A percentile compares a stretch with the other conserved stretches of the same genome.
Conservation (phyloP, 2,797 vertebrate species). For the Onychomys torridus region DNA sequence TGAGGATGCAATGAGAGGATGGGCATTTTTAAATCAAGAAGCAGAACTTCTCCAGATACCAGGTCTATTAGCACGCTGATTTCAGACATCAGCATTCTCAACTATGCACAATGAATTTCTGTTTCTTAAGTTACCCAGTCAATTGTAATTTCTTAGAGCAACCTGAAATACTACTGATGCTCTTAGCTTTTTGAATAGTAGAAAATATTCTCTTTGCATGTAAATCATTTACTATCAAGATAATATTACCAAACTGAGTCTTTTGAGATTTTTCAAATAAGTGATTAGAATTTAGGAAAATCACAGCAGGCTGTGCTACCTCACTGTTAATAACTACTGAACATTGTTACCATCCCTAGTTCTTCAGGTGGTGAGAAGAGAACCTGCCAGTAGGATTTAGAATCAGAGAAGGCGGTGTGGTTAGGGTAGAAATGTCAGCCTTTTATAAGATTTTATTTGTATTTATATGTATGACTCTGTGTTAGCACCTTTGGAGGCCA, state of each 20-base stretch:
- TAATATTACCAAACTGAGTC: not conserved
- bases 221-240: conserved; percentile 28
- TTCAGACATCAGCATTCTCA: not conserved
- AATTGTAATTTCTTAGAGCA: not conserved
- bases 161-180: not conserved
- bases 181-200: conserved; percentile 16
- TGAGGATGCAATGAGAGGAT: not conserved
- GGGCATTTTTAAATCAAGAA: not conserved
- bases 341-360: not conserved
- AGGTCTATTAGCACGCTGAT: not conserved
- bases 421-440: not conserved
- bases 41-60: not conserved
- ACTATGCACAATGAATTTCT: not conserved
- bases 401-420: not conserved
- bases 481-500: not conserved
- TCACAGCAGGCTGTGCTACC: not conserved
- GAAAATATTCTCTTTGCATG: conserved; percentile 4
- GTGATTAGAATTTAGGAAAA: conserved; percentile 1
- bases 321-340: not conserved
- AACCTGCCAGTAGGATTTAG: not conserved
- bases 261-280: conserved; percentile 10
- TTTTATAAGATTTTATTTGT: not conserved
- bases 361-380: not conserved
- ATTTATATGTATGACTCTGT: not conserved
- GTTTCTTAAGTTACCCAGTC: not conserved